Conservation (phyloP, 2,888 invertebrate species). For the Xestia ashworthii region DNA sequence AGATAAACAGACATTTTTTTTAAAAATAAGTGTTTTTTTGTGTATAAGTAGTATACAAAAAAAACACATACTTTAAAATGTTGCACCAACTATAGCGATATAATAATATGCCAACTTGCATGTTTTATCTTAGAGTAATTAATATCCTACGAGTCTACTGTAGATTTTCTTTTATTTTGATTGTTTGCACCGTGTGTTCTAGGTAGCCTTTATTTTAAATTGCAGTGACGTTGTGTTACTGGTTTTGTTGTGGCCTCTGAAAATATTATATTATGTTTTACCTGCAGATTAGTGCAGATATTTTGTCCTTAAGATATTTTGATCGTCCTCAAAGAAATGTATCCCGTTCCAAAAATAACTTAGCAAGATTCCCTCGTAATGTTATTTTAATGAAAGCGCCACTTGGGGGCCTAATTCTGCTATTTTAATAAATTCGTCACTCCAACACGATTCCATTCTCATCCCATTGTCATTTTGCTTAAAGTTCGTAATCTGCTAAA, state of each 20-base stretch:
- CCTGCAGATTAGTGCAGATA: too few relatives aligned
- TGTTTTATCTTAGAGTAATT: not conserved
- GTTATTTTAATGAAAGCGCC: constrained; percentile 25
- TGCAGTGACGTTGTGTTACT: not conserved
- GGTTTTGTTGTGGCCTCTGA: not conserved
- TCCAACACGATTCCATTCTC: too few relatives aligned
- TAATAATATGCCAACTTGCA: not conserved
- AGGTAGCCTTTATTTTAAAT: not conserved
- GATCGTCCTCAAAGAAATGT: constrained; percentile 2
- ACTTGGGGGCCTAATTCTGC: too few relatives aligned
- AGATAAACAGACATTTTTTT: too few relatives aligned
- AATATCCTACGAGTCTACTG: not conserved
- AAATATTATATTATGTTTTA: not conserved
- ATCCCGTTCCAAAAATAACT: not conserved
- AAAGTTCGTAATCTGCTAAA: too few relatives aligned
- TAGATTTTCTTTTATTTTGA: constrained; percentile 17
- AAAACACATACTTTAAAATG: not conserved
- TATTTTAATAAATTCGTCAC: too few relatives aligned
- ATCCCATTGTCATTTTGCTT: too few relatives aligned
- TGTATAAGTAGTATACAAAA: too few relatives aligned
- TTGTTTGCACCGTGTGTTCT: constrained; percentile 1
- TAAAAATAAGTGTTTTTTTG: too few relatives aligned
- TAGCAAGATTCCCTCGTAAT: not conserved
- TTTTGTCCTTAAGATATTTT: not conserved
- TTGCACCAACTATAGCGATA: not conserved